phyloP scores from a whole-genome alignment of 92 coral and sea anemone genomes.

The Montipora capitata region DNA sequence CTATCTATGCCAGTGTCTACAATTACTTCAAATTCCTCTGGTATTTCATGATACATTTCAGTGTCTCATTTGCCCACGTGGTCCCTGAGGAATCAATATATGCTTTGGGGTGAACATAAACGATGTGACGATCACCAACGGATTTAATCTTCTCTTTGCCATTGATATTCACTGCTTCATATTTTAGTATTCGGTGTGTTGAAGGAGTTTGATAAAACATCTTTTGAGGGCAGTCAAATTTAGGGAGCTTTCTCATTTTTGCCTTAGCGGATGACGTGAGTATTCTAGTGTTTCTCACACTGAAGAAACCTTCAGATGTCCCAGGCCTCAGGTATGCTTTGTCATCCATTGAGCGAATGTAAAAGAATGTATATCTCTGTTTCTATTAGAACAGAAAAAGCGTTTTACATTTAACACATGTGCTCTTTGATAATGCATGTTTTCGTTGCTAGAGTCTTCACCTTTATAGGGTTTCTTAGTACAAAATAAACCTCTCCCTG shows the following conservation, averaged over 20 bases:
- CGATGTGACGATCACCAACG: conserved; percentile 70
- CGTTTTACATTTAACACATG: conserved; percentile 70
- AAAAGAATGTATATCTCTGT: conserved; percentile 34
- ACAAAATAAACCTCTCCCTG: conserved; percentile 71
- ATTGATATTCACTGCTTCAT: conserved; percentile 53
- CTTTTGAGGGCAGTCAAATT: conserved; percentile 80
- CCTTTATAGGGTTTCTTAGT: conserved; percentile 63
- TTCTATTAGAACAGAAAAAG: conserved; percentile 46
- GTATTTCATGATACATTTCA: conserved; percentile 51
- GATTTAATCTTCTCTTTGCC: conserved; percentile 55
- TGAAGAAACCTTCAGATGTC: conserved; percentile 73
- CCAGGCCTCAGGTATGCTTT: conserved; percentile 75
- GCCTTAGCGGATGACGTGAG: conserved; percentile 57
- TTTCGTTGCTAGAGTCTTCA: conserved; percentile 60
- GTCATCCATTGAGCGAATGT: conserved; percentile 65
- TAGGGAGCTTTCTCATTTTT: conserved; percentile 70
- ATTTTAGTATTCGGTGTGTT: conserved; percentile 63
- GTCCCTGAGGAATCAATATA: conserved; percentile 67
- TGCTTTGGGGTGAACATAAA: conserved; percentile 70
- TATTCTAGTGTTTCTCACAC: conserved; percentile 53
- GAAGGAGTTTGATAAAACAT: conserved; percentile 74
- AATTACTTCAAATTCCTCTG: conserved; percentile 66
- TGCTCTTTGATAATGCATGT: conserved; percentile 75
- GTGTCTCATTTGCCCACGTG: conserved; percentile 66
- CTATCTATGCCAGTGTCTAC: conserved; percentile 43